Conservation (phyloP, 2,888 invertebrate genomes). For the Polia nebulosa region DNA sequence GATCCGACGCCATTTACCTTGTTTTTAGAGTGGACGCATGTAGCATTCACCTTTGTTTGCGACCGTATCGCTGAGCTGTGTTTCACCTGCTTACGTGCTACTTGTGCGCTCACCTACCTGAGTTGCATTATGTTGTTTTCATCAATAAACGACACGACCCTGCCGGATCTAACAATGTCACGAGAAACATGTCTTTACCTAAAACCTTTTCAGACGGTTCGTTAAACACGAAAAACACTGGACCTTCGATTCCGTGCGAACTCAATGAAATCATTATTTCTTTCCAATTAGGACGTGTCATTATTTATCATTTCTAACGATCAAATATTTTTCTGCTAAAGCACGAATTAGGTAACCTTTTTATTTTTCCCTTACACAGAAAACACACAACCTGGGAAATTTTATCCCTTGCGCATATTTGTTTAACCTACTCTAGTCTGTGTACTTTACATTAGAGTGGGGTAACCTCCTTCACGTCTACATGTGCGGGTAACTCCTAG, state of each 20-base stretch:
- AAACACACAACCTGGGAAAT: conserved; percentile 52
- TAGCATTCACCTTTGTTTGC: conserved; percentile 67
- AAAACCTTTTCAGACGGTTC: conserved; percentile 44
- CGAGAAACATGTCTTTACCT: conserved; percentile 32
- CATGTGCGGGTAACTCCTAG: conserved; percentile 63
- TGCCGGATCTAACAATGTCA: conserved; percentile 26
- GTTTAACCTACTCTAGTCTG: conserved; percentile 65
- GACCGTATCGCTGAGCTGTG: conserved; percentile 54
- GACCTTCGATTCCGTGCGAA: conserved; percentile 25
- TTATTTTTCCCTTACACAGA: conserved; percentile 34
- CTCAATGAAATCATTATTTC: conserved; percentile 48
- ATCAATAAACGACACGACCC: conserved; percentile 10
- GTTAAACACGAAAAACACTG: conserved; percentile 42
- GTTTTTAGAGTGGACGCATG: conserved; percentile 71
- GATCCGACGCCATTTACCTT: conserved; percentile 74
- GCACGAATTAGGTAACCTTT: conserved; percentile 33
- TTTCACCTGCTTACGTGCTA: conserved; percentile 36
- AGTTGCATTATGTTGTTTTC: conserved; percentile 30
- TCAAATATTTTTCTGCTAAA: conserved; percentile 36
- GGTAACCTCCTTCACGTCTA: conserved; percentile 63
- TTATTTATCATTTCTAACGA: conserved; percentile 56
- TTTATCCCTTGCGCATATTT: conserved; percentile 65
- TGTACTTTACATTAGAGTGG: conserved; percentile 72
- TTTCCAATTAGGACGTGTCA: conserved; percentile 55
- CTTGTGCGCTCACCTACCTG: conserved; percentile 8